Base-by-base conservation (phyloP, 2,888 invertebrate genomes). In the Agrotis exclamationis region DNA sequence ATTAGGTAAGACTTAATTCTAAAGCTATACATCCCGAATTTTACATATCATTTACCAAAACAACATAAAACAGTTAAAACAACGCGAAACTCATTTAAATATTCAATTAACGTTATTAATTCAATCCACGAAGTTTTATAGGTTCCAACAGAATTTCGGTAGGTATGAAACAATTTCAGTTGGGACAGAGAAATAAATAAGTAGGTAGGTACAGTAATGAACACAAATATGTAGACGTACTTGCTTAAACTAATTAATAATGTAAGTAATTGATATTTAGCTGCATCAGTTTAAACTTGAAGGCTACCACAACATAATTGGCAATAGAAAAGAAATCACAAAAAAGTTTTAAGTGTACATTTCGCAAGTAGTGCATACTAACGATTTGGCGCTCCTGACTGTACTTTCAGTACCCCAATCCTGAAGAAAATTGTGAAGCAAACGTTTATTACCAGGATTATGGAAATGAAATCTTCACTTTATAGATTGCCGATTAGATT, bases 401-500 rank as follows among this genome's bases (percentile, higher is more conserved):
- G 56, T 56, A n/a, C 24, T 20, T 14, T 62, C 28, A 58, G 33
- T 47, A 50, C 47, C 20, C 53, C 24, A 75, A 73, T 64, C 56
- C 57, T 22, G 63, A 47, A 67, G 80, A 73, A 82, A 80, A 76
- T 80, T 63, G 73, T 71, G 51, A 71, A 80, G 81, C 60, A 82
- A 79, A 79, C 75, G 75, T 84, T 76, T 82, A 82, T 82, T 72
- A 62, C 68, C 45, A 22, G 71, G 67, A 84, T 82, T 84, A 82
- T 81, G 82, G 75, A 84, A 82, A 84, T 79, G 54, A 84, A 71
- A 82, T 79, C 77, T 73, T 71, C 79, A 82, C 82, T 84, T 84
- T 84, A 74, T 84, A 78, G 75, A 82, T 78, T 65, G 70, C 50
- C 79, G 75, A 82, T 84, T 78, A 71, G 82, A 81, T 84, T 78